Percentiles rank a stretch among this genome's conserved stretches.
Evolutionary conservation across 2,888 invertebrate species (phyloP).

Genomic region (Pseudococcus jackbeardsleyi): DNA sequence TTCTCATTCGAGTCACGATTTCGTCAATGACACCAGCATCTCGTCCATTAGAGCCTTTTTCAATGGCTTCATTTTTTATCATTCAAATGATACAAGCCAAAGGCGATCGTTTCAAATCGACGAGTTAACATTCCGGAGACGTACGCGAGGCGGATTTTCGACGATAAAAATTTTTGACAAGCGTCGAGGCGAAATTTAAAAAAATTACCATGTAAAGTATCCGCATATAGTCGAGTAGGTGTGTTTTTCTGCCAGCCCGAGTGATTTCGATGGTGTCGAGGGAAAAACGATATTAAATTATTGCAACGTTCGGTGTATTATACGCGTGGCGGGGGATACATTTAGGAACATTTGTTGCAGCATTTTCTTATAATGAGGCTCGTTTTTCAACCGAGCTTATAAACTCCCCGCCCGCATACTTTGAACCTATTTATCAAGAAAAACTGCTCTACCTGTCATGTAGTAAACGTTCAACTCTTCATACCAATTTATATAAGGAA

Average conservation of each 20-base stretch:
- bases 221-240: neutral
- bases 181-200: neutral
- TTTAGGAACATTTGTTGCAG: slow-evolving; percentile 54
- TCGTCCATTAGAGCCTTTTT: slow-evolving; percentile 26
- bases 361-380: slow-evolving; percentile 56
- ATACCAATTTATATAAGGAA: slow-evolving; percentile 46
- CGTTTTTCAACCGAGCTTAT: slow-evolving; percentile 48
- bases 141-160: neutral
- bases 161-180: slow-evolving; percentile 5
- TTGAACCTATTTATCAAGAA: slow-evolving; percentile 47
- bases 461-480: slow-evolving; percentile 54
- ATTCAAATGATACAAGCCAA: neutral
- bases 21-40: slow-evolving; percentile 36
- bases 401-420: slow-evolving; percentile 22
- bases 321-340: slow-evolving; percentile 2
- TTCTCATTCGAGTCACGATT: neutral
- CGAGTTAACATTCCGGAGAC: slow-evolving; percentile 33
- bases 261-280: slow-evolving; percentile 33
- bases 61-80: slow-evolving; percentile 23
- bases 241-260: neutral
- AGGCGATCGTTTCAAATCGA: slow-evolving; percentile 13
- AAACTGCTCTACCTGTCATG: slow-evolving; percentile 48
- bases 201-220: slow-evolving; percentile 35
- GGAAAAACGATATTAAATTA: slow-evolving; percentile 55
- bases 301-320: slow-evolving; percentile 35